These are phyloP conservation scores for Drosophila grimshawi DNA, from an alignment of 1,140 invertebrate species.

Conservation along the genomic window DNA sequence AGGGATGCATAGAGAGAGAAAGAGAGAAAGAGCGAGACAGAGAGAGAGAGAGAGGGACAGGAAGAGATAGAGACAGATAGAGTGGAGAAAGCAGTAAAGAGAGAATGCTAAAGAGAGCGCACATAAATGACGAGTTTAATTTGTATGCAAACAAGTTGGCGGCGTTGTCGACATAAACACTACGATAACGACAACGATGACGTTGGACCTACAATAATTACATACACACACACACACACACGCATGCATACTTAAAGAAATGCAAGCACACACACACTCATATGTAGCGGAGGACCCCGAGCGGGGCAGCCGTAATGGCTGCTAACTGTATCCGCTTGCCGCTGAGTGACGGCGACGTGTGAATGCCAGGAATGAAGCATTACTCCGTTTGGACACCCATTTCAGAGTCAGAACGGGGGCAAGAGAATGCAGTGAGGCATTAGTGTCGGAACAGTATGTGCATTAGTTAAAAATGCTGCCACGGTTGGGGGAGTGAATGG, in stretches of 20 bases:
- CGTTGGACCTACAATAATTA: constrained; percentile 79
- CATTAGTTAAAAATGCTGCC: constrained; percentile 54
- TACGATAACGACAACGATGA: constrained; percentile 49
- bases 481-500: constrained; percentile 7
- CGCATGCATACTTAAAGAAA: constrained; percentile 36
- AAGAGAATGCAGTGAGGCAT: constrained; percentile 34
- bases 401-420: constrained; percentile 5
- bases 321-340: constrained; percentile 77
- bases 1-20: not conserved
- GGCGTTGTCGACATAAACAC: constrained; percentile 73
- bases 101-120: constrained; percentile 36
- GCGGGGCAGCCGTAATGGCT: constrained; percentile 57
- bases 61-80: not conserved
- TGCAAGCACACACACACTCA: constrained; percentile 25
- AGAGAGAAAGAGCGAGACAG: constrained; percentile 5
- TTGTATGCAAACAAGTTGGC: constrained; percentile 83
- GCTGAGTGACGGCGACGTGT: constrained; percentile 68
- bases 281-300: constrained; percentile 4
- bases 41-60: constrained; percentile 1
- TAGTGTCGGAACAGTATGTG: constrained; percentile 59
- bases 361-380: constrained; percentile 74
- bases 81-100: too few species aligned
- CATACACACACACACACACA: constrained; percentile 41
- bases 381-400: constrained; percentile 38
- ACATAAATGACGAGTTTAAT: constrained; percentile 82